Conservation (phyloP, 2,113 vertebrate genomes). For the Dicrurus megarhynchus region DNA sequence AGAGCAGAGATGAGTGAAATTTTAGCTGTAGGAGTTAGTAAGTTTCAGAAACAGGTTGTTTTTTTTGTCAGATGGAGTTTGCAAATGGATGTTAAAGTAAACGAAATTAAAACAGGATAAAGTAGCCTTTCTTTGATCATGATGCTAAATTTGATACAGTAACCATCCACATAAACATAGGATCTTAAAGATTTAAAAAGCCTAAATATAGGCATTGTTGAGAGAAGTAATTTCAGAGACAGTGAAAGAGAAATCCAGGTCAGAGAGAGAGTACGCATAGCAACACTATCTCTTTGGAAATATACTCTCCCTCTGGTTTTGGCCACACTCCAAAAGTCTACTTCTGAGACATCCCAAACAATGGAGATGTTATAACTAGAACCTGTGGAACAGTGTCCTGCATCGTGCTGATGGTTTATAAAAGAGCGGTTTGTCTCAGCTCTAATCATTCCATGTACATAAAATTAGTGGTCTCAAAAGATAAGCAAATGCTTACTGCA, state of each 20-base stretch:
- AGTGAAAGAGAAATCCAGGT: not conserved
- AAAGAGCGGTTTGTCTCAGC: not conserved
- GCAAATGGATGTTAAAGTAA: not conserved
- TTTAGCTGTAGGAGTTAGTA: not conserved
- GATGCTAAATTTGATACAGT: not conserved
- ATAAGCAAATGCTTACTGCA: not conserved
- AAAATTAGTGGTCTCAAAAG: not conserved
- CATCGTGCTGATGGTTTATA: not conserved
- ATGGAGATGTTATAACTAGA: not conserved
- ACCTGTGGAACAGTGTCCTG: not conserved
- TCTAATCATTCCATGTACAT: not conserved
- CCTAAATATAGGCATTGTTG: not conserved
- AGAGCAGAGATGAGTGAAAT: not conserved
- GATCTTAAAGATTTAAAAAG: not conserved
- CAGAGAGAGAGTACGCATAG: not conserved
- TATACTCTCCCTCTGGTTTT: not conserved
- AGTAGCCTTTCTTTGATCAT: not conserved
- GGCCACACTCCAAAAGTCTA: not conserved
- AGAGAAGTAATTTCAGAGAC: not conserved
- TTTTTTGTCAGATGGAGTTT: not conserved
- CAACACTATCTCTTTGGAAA: not conserved
- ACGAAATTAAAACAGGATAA: not conserved
- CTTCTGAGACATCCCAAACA: not conserved
- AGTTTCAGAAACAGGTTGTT: not conserved
- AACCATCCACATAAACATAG: not conserved